Evolutionary conservation across 2,797 vertebrate species (phyloP).

Genomic region (Enteromius argenteus): DNA sequence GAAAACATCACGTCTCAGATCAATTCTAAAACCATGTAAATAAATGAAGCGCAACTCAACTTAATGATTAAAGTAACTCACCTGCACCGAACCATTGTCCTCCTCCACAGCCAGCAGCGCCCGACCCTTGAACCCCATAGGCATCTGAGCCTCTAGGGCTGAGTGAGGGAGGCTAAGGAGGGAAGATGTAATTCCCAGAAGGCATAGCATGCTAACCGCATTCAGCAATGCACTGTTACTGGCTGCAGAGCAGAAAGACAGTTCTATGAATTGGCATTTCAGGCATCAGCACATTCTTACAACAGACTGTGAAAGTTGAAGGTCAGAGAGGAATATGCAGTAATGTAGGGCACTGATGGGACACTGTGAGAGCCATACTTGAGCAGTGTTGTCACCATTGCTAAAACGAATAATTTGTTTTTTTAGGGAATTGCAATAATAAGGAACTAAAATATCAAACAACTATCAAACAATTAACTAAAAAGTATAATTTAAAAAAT

Average conservation of each 20-base stretch:
- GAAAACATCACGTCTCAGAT: slow-evolving; percentile 14
- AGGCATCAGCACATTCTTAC: slow-evolving; percentile 30
- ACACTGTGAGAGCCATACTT: not conserved
- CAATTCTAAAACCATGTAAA: not conserved
- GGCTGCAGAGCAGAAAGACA: slow-evolving; percentile 12
- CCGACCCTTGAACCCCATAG: slow-evolving; percentile 76
- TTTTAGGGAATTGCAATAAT: not conserved
- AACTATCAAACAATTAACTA: not conserved
- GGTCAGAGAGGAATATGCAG: not conserved
- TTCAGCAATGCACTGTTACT: slow-evolving; percentile 73
- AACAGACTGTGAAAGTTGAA: not conserved
- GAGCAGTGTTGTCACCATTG: not conserved
- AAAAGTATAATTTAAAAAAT: not conserved
- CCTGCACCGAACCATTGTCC: slow-evolving; percentile 57
- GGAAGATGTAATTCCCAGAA: slow-evolving; percentile 72
- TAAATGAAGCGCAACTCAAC: not conserved
- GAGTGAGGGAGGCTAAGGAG: slow-evolving; percentile 58
- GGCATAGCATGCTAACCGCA: slow-evolving; percentile 70
- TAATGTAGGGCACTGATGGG: not conserved
- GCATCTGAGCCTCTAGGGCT: not conserved
- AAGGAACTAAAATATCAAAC: not conserved
- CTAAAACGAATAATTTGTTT: not conserved
- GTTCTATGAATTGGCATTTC: not conserved
- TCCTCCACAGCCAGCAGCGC: slow-evolving; percentile 73
- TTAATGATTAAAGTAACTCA: slow-evolving; percentile 39